Conservation (phyloP, 1,140 invertebrate genomes). For the Linepithema humile region DNA sequence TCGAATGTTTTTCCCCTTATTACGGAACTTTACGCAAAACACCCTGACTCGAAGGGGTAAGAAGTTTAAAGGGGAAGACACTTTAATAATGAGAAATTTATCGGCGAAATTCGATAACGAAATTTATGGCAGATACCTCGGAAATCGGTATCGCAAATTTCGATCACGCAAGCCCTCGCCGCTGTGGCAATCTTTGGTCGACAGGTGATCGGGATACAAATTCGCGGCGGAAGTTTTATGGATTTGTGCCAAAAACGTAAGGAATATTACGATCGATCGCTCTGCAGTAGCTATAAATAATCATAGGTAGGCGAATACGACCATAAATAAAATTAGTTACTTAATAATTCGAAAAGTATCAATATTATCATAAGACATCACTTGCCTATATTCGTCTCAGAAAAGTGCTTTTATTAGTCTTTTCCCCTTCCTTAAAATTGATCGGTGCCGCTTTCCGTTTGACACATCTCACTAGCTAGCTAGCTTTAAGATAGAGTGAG, state of each 20-base stretch:
- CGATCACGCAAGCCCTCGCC: not conserved
- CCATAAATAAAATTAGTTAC: not conserved
- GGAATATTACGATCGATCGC: not conserved
- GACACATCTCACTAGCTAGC: too few species aligned
- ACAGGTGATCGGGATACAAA: not conserved
- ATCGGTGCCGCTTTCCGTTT: too few species aligned
- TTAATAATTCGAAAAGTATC: too few species aligned
- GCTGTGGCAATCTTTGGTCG: too few species aligned
- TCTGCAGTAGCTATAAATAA: not conserved
- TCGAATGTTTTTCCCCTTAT: constrained; percentile 4
- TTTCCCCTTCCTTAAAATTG: too few species aligned
- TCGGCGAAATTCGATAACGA: not conserved
- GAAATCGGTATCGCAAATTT: not conserved
- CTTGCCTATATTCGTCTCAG: too few species aligned
- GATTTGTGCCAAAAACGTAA: not conserved
- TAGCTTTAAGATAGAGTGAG: too few species aligned
- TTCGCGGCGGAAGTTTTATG: constrained; percentile 2
- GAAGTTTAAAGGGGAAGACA: not conserved
- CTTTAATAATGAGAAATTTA: constrained; percentile 15
- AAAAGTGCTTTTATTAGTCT: too few species aligned
- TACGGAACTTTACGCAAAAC: not conserved
- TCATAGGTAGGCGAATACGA: not conserved
- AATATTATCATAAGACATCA: too few species aligned
- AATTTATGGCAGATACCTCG: not conserved
- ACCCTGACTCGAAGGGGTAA: not conserved